Evolutionary conservation across 2,888 invertebrate genomes (phyloP), one percentile per base, ranked within the genome.

Genomic region (Platycheirus rosarum): DNA sequence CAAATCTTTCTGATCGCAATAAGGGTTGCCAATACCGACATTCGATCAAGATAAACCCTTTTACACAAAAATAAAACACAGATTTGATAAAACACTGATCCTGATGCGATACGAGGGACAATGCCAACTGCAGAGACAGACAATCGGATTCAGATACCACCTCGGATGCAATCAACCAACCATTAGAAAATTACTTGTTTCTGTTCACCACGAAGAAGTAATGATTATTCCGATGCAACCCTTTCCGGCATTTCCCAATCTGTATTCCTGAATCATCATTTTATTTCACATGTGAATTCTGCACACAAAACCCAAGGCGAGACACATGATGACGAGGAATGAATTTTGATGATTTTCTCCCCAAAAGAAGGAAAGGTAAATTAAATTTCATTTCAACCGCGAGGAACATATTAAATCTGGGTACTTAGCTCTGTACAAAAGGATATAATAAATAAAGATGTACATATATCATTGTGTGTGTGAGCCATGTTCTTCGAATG

Each of bases 341-440:
- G 53, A 26, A 48, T 44, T 68, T 40, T 26, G 37, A 51, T 69
- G n/a, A n/a, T n/a, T n/a, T n/a, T n/a, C 20, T 32, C 42, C 46
- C 18, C 14, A 2, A 18, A 42, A 76, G 66, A 82, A 77, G 55
- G 71, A 82, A 82, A 77, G 82, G 82, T 76, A 82, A 82, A 82
- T 82, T 53, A 63, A 68, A 82, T 77, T 82, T 82, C 82, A 82
- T 82, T 77, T 77, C 66, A 82, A 82, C 82, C 82, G 63, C 77
- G 63, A 82, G 77, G 55, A 82, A 82, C 82, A 82, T 77, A 82
- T 82, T 82, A 82, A 82, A 82, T 82, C 82, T 77, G 76, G 82
- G 82, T 82, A 82, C 82, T 82, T 82, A 82, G 62, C 68, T 73
- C 62, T 20, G 55, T 60, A 82, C 63, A 82, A 82, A 77, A 49